Evolutionary conservation across 2,888 invertebrate species (phyloP), one percentile per base, ranked within the genome.

Genomic region (Falcaria lacertinaria): DNA sequence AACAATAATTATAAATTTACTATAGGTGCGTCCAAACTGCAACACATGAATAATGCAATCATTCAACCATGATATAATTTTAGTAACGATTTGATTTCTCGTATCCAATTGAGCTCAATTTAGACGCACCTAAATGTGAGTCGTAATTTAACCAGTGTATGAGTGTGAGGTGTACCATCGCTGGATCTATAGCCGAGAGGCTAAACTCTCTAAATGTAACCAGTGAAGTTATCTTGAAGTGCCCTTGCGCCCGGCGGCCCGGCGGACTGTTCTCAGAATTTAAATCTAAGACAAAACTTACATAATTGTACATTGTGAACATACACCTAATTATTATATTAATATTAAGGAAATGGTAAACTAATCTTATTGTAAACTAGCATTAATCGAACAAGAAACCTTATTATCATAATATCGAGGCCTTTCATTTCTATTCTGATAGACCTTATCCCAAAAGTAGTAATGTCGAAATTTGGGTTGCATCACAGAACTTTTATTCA

Each of bases 281-380:
- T 82, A 85, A 81, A 62, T 74, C 61, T 82, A 85, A 81, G 79
- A 74, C 61, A 74, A 70, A n/a, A 76, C 72, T 76, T 78, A 83
- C 78, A 80, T 84, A 86, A 68, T 79, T 89, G 89, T 88, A 89
- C 86, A 89, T 89, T 88, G 80, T 89, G 88, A 87, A 89, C 84
- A 89, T 88, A 88, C 74, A 84, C 76, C 60, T 82, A 81, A 86
- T 80, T 86, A 78, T 79, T 79, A 84, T 73, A 80, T 68, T 74
- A 78, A 58, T 60, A 54, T 50, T 82, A 82, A 85, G 80, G 61
- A 70, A 69, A 77, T 75, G 75, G 76, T 83, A 82, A 83, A 75
- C 76, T 87, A 88, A 88, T 85, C 83, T 87, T 87, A 89, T 80
- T 87, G 84, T 87, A 88, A 85, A 86, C 78, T 89, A 88, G 88